Evolutionary conservation across 1,140 invertebrate species (phyloP).

Genomic region (Dendroctonus valens): DNA sequence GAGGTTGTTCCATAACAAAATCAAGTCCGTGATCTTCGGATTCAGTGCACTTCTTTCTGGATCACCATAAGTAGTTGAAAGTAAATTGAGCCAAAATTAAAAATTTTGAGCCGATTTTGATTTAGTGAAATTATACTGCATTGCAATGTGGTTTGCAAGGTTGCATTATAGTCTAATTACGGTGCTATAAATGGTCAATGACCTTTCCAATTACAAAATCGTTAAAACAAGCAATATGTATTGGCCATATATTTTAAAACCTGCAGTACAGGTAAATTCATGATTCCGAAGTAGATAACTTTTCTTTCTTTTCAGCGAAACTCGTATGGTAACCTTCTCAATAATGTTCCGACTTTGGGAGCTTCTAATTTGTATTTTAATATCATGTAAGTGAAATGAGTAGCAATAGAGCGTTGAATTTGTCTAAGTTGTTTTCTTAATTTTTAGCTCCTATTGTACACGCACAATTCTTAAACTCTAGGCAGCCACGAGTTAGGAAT

Average conservation of each 20-base stretch:
- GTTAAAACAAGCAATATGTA: background rate
- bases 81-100: no score
- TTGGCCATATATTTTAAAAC: no score
- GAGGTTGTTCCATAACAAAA: no score
- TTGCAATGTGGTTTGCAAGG: background rate
- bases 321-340: conserved; percentile 21
- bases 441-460: conserved; percentile 18
- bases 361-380: conserved; percentile 16
- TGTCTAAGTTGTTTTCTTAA: no score
- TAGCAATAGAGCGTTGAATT: no score
- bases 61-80: no score
- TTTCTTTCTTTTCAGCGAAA: conserved; percentile 16
- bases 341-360: conserved; percentile 25
- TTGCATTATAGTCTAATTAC: background rate
- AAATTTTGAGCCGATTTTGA: no score
- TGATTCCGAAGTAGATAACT: no score
- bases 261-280: no score
- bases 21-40: no score
- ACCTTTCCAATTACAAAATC: background rate
- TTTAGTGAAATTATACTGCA: background rate
- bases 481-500: conserved; percentile 13
- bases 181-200: background rate
- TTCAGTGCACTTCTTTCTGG: no score
- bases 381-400: conserved; percentile 9
- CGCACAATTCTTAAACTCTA: conserved; percentile 17